Evolutionary conservation across 1,140 invertebrate species (phyloP).

Genomic region (Pseudomyrmex concolor): DNA sequence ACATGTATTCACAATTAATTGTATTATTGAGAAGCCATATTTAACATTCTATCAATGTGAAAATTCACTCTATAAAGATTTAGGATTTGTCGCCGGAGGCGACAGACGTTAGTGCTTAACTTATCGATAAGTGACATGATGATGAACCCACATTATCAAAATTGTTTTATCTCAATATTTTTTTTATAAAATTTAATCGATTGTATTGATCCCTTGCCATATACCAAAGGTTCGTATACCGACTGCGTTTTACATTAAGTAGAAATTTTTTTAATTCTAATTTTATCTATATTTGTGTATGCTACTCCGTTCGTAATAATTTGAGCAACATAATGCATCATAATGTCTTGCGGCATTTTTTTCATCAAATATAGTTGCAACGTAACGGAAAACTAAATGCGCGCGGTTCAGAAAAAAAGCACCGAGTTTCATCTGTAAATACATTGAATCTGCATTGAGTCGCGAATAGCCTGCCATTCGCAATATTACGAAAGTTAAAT

Average conservation of each 20-base stretch:
- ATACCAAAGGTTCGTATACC: no score
- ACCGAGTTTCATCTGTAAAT: constrained; percentile 38
- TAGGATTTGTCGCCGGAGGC: background rate
- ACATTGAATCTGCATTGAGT: constrained; percentile 4
- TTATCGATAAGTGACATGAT: background rate
- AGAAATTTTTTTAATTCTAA: no score
- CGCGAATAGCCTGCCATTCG: background rate
- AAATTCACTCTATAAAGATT: background rate
- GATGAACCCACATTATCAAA: background rate
- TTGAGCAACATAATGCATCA: background rate
- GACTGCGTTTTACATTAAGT: no score
- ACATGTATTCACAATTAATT: background rate
- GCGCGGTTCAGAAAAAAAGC: constrained; percentile 7
- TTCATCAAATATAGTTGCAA: constrained; percentile 7
- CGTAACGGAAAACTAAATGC: background rate
- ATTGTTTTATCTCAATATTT: background rate
- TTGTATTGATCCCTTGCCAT: background rate
- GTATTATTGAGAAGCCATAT: constrained; percentile 4
- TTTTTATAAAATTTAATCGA: constrained; percentile 3
- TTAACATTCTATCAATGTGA: background rate
- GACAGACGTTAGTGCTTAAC: background rate
- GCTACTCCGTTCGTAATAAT: background rate
- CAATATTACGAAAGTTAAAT: constrained; percentile 57
- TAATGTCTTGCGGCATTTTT: background rate
- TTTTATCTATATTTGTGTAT: background rate